A percentile compares a stretch with the other conserved stretches of the same genome.
Evolutionary conservation across 2,113 vertebrate genomes (phyloP).

Genomic region (Corynorhinus townsendii): DNA sequence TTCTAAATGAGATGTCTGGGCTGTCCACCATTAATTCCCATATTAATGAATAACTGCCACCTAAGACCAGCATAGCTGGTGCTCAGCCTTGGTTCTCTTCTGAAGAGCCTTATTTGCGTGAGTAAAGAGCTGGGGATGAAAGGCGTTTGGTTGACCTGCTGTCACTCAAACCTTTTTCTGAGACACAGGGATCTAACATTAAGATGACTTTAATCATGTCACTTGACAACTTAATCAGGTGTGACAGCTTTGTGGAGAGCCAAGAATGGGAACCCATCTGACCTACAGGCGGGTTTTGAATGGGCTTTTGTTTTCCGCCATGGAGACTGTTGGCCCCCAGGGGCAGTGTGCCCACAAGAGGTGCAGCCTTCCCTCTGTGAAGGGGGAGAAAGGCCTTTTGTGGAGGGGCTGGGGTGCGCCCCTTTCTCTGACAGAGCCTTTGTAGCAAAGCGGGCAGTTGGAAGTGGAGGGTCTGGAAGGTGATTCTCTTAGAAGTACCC

Average conservation of each 20-base stretch:
- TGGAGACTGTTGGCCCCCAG: not conserved
- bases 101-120: not conserved
- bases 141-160: not conserved
- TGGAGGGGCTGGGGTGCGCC: not conserved
- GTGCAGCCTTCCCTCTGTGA: not conserved
- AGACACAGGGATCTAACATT: not conserved
- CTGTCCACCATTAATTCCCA: not conserved
- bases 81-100: not conserved
- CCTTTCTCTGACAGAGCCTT: not conserved
- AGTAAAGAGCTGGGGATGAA: not conserved
- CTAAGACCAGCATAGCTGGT: not conserved
- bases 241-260: not conserved
- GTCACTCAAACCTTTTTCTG: constrained; percentile 18
- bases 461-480: not conserved
- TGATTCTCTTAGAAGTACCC: not conserved
- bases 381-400: not conserved
- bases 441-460: not conserved
- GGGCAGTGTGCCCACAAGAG: not conserved
- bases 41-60: not conserved
- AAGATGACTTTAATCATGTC: constrained; percentile 32
- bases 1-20: not conserved
- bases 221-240: constrained; percentile 52
- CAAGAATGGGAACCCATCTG: not conserved
- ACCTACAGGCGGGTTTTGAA: constrained; percentile 21
- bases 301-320: constrained; percentile 9